Conservation (phyloP, 2,113 vertebrate species). For the Trichomycterus rosablanca region DNA sequence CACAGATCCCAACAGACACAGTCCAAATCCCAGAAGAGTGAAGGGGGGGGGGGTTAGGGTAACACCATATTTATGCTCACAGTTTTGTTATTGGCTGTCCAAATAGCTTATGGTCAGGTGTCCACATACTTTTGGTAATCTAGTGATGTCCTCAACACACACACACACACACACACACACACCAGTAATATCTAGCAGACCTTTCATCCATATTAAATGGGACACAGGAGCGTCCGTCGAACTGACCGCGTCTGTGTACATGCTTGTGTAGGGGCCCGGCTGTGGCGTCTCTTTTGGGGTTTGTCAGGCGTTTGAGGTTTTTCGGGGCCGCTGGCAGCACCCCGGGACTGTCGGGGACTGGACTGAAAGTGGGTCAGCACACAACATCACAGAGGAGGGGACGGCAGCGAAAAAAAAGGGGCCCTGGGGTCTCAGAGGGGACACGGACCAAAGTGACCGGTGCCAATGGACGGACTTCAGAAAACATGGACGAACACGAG, state of each 20-base stretch:
- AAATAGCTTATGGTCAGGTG: too few species aligned
- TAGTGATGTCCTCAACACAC: slow-evolving; percentile 11
- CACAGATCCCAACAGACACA: too few species aligned
- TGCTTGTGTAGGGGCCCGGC: slow-evolving; percentile 5
- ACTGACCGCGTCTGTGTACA: background rate
- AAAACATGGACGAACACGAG: slow-evolving; percentile 47
- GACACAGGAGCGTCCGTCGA: too few species aligned
- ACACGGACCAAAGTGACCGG: slow-evolving; percentile 32
- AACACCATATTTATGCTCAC: too few species aligned
- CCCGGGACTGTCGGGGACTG: slow-evolving; percentile 18
- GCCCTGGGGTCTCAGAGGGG: too few species aligned
- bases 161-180: slow-evolving; percentile 7
- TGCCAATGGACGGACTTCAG: slow-evolving; percentile 49
- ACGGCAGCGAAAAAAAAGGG: too few species aligned
- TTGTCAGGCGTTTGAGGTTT: slow-evolving; percentile 26
- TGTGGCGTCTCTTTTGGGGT: slow-evolving; percentile 12
- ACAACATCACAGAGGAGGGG: slow-evolving; percentile 43
- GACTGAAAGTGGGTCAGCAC: slow-evolving; percentile 61
- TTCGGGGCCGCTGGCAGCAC: slow-evolving; percentile 31
- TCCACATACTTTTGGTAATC: too few species aligned
- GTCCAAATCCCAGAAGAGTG: too few species aligned
- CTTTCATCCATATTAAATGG: slow-evolving; percentile 59
- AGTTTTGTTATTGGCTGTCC: too few species aligned
- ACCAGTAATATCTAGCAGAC: slow-evolving; percentile 48
- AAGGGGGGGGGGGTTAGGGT: too few species aligned